These are phyloP conservation scores for Noctua janthe DNA, from an alignment of 2,888 invertebrate genomes.

Conservation along the genomic window DNA sequence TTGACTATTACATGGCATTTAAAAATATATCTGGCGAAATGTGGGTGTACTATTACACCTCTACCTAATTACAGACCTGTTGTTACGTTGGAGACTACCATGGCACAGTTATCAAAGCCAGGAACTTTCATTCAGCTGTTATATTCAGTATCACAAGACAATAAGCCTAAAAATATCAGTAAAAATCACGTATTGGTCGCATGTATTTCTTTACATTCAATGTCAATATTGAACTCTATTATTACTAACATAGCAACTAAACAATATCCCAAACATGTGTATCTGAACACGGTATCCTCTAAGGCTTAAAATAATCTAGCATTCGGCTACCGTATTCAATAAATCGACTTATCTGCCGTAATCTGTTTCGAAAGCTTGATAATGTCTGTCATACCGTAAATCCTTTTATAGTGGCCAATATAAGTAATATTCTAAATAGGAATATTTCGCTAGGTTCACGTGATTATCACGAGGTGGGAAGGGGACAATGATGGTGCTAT, in stretches of 20 bases:
- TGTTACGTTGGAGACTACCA: no score
- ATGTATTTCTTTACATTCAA: not conserved
- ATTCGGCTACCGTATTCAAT: slow-evolving; percentile 39
- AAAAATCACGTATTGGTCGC: slow-evolving; percentile 1
- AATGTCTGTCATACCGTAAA: slow-evolving; percentile 23
- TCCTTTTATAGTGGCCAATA: slow-evolving; percentile 28
- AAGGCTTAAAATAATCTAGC: slow-evolving; percentile 41
- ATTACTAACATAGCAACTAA: not conserved
- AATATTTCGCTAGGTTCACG: not conserved
- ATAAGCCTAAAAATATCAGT: not conserved
- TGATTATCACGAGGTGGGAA: not conserved
- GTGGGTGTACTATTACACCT: not conserved
- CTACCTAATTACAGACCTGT: no score
- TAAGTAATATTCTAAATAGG: not conserved
- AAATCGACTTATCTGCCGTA: slow-evolving; percentile 38
- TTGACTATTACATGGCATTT: not conserved
- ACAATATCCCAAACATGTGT: not conserved
- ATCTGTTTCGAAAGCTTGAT: slow-evolving; percentile 54
- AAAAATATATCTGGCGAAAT: not conserved
- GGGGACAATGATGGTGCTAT: not conserved
- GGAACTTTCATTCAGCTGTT: not conserved
- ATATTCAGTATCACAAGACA: not conserved
- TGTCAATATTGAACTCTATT: slow-evolving; percentile 17
- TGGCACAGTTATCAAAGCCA: not conserved
- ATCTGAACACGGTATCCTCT: slow-evolving; percentile 12